Percentiles rank a stretch among this genome's conserved stretches.
phyloP scores from a whole-genome alignment of 2,113 vertebrate genomes.

The Dromaius novaehollandiae region DNA sequence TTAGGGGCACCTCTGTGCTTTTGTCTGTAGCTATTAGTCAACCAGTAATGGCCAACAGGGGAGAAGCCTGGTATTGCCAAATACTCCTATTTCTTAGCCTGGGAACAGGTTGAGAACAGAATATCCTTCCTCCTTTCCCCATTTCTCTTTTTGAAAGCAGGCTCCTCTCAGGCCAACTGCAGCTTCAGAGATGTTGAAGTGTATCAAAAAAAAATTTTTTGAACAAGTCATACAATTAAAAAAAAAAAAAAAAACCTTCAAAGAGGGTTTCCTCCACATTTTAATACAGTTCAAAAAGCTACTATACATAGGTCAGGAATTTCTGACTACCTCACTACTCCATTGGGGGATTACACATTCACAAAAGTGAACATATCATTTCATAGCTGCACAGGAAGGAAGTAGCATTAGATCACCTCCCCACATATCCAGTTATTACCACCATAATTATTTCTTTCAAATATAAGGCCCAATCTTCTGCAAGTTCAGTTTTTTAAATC shows the following conservation, averaged over 20 bases:
- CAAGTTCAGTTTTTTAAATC: not conserved
- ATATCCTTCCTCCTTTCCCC: not conserved
- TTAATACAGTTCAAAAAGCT: not conserved
- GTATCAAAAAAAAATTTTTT: not conserved
- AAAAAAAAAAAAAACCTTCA: not conserved
- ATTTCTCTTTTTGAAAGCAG: not conserved
- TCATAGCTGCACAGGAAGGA: not conserved
- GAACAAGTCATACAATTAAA: not conserved
- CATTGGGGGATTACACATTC: not conserved
- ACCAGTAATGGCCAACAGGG: not conserved
- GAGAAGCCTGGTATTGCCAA: not conserved
- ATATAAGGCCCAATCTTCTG: not conserved
- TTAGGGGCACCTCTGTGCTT: not conserved
- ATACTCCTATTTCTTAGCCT: not conserved
- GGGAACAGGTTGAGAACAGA: not conserved
- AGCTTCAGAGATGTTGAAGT: not conserved
- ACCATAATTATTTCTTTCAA: not conserved
- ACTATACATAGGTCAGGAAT: not conserved
- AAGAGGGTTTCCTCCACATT: not conserved
- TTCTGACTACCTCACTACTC: not conserved
- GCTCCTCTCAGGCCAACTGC: not conserved
- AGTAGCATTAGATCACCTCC: not conserved
- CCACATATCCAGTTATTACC: not conserved
- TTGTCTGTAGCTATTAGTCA: not conserved
- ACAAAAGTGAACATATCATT: not conserved